Percentiles rank a stretch among this genome's conserved stretches.
phyloP scores from a whole-genome alignment of 2,797 vertebrate species.

The Eulemur mongoz region DNA sequence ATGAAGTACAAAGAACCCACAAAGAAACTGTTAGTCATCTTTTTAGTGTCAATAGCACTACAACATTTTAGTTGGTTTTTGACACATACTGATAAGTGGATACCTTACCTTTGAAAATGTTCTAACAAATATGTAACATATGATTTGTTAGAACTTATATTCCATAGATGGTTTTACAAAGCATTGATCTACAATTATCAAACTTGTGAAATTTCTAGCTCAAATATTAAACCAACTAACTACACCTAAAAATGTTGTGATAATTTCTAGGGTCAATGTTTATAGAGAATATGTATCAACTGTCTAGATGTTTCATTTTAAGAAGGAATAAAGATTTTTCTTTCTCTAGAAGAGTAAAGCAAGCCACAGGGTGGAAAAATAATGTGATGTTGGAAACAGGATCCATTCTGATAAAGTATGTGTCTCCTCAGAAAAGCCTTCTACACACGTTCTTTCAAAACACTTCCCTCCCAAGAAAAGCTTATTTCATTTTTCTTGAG shows the following conservation, averaged over 20 bases:
- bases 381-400: background rate
- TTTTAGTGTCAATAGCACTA: background rate
- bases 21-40: background rate
- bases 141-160: background rate
- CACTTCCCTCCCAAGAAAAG: background rate
- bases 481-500: background rate
- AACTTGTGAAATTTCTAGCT: background rate
- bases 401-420: background rate
- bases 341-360: background rate
- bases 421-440: background rate
- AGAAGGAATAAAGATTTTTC: background rate
- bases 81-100: background rate
- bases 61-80: background rate
- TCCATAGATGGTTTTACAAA: background rate
- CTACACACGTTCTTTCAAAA: background rate
- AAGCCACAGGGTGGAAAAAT: background rate
- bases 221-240: background rate
- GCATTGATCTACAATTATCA: background rate
- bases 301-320: background rate
- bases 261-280: background rate
- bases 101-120: background rate
- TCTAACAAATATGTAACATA: background rate
- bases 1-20: background rate
- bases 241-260: background rate
- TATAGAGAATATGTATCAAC: background rate